These are phyloP conservation scores for Bucco capensis DNA, from an alignment of 2,113 vertebrate genomes.

Conservation along the genomic window DNA sequence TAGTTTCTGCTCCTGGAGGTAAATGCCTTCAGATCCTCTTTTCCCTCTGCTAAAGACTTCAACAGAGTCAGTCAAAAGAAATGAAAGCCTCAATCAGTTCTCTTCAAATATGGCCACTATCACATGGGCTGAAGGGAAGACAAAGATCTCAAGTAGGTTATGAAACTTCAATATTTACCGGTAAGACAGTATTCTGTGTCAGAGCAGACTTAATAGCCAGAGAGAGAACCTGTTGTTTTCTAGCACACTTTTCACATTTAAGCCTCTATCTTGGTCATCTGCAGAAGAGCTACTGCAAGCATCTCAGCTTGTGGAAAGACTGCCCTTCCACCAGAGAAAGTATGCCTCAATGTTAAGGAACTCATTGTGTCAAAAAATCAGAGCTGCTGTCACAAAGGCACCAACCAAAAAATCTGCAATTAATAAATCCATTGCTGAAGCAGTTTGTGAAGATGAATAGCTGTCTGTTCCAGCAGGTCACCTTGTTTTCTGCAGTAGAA, in stretches of 20 bases:
- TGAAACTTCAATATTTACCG: neutral
- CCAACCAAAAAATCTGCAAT: neutral
- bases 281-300: neutral
- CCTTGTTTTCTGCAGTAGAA: neutral
- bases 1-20: neutral
- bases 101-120: neutral
- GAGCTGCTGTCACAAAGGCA: neutral
- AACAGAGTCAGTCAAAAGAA: neutral
- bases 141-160: neutral
- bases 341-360: neutral
- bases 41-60: neutral
- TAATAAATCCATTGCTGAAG: neutral
- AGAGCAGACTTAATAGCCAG: neutral
- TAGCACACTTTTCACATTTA: neutral
- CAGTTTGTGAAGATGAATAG: neutral
- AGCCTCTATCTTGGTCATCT: neutral
- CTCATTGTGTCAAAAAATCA: neutral
- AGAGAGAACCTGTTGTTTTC: neutral
- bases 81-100: neutral
- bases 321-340: neutral
- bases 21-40: neutral
- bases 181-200: neutral
- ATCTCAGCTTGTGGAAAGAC: neutral
- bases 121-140: neutral
- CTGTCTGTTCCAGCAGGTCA: conserved; percentile 15